Conservation (phyloP, 2,888 invertebrate species). For the Mythimna albipuncta region DNA sequence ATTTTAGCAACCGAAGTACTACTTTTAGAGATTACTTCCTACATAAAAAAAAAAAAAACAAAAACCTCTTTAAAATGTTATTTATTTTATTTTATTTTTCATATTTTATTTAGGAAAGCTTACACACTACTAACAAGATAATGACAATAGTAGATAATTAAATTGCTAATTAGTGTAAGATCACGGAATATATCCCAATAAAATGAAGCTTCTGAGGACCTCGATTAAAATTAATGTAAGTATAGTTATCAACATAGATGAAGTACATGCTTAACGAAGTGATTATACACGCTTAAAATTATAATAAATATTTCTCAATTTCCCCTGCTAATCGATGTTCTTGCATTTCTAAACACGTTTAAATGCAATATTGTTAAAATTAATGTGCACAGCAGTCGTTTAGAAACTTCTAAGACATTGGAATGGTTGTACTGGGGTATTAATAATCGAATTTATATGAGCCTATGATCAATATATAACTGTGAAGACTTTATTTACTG, state of each 20-base stretch:
- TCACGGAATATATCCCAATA: background rate
- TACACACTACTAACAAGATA: too few relatives aligned
- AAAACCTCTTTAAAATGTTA: too few relatives aligned
- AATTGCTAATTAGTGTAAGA: too few relatives aligned
- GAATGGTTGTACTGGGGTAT: constrained; percentile 8
- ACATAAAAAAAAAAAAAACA: too few relatives aligned
- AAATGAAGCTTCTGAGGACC: background rate
- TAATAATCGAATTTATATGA: constrained; percentile 15
- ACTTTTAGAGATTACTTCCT: too few relatives aligned
- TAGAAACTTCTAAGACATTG: constrained; percentile 10
- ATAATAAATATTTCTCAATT: constrained; percentile 16
- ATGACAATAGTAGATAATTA: too few relatives aligned
- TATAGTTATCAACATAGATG: background rate
- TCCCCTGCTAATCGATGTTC: constrained; percentile 13
- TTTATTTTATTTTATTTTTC: too few relatives aligned
- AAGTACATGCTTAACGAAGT: background rate
- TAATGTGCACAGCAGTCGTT: constrained; percentile 5
- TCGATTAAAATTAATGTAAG: background rate
- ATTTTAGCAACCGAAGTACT: too few relatives aligned
- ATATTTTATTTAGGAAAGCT: too few relatives aligned
- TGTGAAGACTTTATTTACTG: constrained; percentile 20
- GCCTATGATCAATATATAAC: constrained; percentile 13
- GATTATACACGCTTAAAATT: constrained; percentile 8
- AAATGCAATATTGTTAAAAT: constrained; percentile 16
- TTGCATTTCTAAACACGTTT: constrained; percentile 20